These are phyloP conservation scores for Mythimna vitellina DNA, from an alignment of 2,888 invertebrate genomes.

Conservation along the genomic window DNA sequence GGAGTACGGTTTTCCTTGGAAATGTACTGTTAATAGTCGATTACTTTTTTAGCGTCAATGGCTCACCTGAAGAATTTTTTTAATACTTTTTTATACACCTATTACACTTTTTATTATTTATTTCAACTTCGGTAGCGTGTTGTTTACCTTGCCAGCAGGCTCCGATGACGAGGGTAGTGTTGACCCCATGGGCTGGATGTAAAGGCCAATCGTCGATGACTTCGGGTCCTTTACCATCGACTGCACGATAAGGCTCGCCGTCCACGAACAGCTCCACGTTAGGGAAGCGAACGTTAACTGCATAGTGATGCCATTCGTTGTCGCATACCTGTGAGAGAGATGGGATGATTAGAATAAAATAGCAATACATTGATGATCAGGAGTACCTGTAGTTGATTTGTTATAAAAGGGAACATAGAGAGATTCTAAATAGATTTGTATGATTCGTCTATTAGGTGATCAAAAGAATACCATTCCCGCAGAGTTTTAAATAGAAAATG, in stretches of 20 bases:
- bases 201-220: constrained; percentile 99
- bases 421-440: too few relatives aligned
- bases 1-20: too few relatives aligned
- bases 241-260: constrained; percentile 92
- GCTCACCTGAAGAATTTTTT: too few relatives aligned
- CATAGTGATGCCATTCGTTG: constrained; percentile 99
- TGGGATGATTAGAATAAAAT: neutral
- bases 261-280: constrained; percentile 97
- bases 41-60: too few relatives aligned
- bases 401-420: too few relatives aligned
- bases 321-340: constrained; percentile 94
- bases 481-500: too few relatives aligned
- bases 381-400: neutral
- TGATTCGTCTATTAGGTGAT: too few relatives aligned
- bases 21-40: too few relatives aligned
- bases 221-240: constrained; percentile 94
- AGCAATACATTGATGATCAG: neutral
- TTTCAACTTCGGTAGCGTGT: neutral
- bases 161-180: constrained; percentile 98
- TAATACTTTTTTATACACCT: too few relatives aligned
- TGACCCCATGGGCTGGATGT: constrained; percentile 98
- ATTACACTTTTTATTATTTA: neutral
- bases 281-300: constrained; percentile 97
- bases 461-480: too few relatives aligned
- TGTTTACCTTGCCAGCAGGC: constrained; percentile 98